These are phyloP conservation scores for Chloroceryle amazona DNA, from an alignment of 2,797 vertebrate genomes.

Conservation along the genomic window DNA sequence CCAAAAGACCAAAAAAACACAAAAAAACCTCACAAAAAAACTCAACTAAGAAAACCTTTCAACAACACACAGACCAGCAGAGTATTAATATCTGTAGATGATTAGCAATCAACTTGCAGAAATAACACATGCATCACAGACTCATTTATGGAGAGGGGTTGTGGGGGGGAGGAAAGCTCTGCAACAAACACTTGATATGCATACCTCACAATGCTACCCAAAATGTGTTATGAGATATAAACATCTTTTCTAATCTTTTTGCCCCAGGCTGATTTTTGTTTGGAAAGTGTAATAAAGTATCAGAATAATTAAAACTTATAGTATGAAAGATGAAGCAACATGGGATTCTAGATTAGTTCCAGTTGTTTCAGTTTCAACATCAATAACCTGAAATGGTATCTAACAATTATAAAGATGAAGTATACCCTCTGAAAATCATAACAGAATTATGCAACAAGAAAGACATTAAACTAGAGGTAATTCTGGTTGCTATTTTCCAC, in stretches of 20 bases:
- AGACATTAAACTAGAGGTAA: conserved; percentile 10
- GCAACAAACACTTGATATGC: background rate
- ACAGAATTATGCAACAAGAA: conserved; percentile 3
- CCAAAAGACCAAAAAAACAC: background rate
- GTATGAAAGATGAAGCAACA: conserved; percentile 28
- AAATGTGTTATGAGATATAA: conserved; percentile 15
- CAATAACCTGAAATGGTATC: background rate
- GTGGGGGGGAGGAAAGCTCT: background rate
- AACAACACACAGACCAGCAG: background rate
- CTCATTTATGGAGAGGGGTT: background rate
- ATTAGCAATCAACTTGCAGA: conserved; percentile 12
- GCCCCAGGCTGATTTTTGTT: conserved; percentile 19
- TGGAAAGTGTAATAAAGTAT: conserved; percentile 10
- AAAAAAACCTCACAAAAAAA: background rate
- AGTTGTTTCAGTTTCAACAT: conserved; percentile 43
- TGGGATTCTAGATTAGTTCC: conserved; percentile 47
- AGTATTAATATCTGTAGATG: conserved; percentile 21
- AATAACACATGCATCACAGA: background rate
- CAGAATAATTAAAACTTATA: conserved; percentile 61
- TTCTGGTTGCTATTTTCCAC: background rate
- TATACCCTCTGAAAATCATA: conserved; percentile 35
- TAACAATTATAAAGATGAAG: conserved; percentile 44
- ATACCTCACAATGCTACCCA: background rate
- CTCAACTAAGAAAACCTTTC: background rate
- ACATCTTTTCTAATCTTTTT: conserved; percentile 34